A percentile compares a stretch with the other conserved stretches of the same genome.
These are phyloP conservation scores for Ranitomeya variabilis DNA, from an alignment of 2,113 vertebrate species.

Conservation along the genomic window DNA sequence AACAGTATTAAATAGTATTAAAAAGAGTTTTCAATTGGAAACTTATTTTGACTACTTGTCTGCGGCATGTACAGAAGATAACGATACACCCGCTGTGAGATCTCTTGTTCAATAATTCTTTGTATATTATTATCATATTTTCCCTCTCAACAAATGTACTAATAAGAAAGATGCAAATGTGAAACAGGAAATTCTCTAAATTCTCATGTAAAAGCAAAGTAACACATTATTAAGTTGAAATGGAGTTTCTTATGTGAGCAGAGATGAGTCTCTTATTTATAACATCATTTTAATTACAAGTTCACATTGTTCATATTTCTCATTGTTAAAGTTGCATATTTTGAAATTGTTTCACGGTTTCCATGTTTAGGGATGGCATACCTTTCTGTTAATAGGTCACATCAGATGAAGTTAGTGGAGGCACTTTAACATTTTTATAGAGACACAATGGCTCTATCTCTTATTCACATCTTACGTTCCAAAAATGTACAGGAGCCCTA, in stretches of 20 bases:
- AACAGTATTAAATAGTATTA: background rate
- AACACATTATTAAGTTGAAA: background rate
- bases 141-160: background rate
- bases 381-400: background rate
- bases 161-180: slow-evolving; percentile 7
- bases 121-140: slow-evolving; percentile 14
- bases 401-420: too few relatives aligned
- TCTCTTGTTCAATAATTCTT: slow-evolving; percentile 16
- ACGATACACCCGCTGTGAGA: background rate
- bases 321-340: background rate
- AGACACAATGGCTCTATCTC: too few relatives aligned
- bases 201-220: background rate
- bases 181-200: background rate
- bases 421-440: too few relatives aligned
- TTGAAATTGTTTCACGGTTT: background rate
- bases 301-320: background rate
- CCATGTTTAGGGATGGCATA: background rate
- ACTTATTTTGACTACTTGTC: background rate
- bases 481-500: too few relatives aligned
- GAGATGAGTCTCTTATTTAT: background rate
- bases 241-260: background rate
- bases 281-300: background rate
- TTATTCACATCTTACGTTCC: too few relatives aligned
- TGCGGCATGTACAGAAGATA: background rate
- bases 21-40: background rate